These are phyloP conservation scores for Drosophila rhopaloa DNA, from an alignment of 1,140 invertebrate genomes.

Conservation along the genomic window DNA sequence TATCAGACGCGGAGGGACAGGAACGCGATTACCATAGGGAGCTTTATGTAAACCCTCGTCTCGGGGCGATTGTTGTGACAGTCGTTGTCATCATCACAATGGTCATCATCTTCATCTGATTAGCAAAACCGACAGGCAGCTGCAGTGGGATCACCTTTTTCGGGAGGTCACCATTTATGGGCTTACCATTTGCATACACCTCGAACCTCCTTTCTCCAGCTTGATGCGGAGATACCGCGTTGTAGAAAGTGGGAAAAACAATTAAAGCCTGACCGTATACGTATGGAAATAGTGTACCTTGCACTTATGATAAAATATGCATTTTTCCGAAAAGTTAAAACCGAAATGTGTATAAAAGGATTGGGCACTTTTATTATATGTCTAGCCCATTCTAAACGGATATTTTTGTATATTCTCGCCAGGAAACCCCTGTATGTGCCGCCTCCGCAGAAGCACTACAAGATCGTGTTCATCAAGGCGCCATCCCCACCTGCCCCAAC, in stretches of 20 bases:
- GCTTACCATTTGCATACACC: slow-evolving; percentile 31
- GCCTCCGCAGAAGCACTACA: slow-evolving; percentile 94
- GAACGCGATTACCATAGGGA: slow-evolving; percentile 65
- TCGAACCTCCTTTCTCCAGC: slow-evolving; percentile 43
- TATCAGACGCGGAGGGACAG: slow-evolving; percentile 45
- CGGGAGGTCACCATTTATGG: slow-evolving; percentile 41
- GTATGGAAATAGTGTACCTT: background rate
- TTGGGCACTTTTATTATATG: no score
- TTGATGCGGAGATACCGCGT: background rate
- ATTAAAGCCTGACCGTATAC: background rate
- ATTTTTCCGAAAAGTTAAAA: no score
- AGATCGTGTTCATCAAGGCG: slow-evolving; percentile 95
- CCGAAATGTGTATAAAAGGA: no score
- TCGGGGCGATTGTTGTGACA: slow-evolving; percentile 34
- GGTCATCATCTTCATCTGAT: slow-evolving; percentile 30
- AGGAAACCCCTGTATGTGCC: slow-evolving; percentile 87
- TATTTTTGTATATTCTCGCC: background rate
- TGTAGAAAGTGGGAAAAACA: slow-evolving; percentile 9
- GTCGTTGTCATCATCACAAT: slow-evolving; percentile 9
- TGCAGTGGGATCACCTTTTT: slow-evolving; percentile 16
- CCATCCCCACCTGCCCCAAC: slow-evolving; percentile 92
- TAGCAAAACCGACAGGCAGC: slow-evolving; percentile 21
- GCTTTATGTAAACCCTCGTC: slow-evolving; percentile 62
- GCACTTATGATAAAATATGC: no score
- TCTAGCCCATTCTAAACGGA: no score